phyloP scores from a whole-genome alignment of 2,113 vertebrate genomes.

The Solea solea region DNA sequence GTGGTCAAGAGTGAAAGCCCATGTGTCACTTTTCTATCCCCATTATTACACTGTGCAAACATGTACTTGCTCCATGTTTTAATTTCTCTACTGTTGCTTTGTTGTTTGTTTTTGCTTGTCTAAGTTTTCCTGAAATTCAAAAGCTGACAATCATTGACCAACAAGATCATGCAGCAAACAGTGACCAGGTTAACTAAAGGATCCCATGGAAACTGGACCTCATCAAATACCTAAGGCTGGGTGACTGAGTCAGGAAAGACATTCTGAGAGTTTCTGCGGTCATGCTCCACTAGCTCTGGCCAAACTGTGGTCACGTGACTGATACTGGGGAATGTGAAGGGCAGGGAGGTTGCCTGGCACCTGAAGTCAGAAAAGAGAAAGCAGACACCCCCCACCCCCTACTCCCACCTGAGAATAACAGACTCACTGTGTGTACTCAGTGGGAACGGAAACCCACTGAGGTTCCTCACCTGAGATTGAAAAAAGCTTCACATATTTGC shows the following conservation, averaged over 20 bases:
- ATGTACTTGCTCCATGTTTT: background rate
- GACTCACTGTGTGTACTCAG: constrained; percentile 49
- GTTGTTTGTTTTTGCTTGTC: background rate
- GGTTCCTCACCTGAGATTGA: constrained; percentile 15
- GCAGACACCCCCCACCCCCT: constrained; percentile 3
- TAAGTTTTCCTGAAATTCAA: background rate
- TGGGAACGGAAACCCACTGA: constrained; percentile 46
- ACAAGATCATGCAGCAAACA: background rate
- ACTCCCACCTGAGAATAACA: constrained; percentile 19
- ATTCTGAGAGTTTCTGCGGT: constrained; percentile 34
- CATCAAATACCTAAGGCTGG: constrained; percentile 30
- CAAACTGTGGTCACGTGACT: constrained; percentile 76
- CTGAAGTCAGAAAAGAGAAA: constrained; percentile 57
- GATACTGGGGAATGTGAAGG: constrained; percentile 78
- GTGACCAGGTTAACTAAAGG: background rate
- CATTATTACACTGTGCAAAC: too few relatives aligned
- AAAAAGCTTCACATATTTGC: constrained; percentile 4
- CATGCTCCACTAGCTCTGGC: constrained; percentile 49
- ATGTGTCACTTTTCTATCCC: too few relatives aligned
- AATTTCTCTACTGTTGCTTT: background rate
- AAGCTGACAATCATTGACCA: background rate
- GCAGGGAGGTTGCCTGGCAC: constrained; percentile 63
- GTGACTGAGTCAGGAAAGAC: background rate
- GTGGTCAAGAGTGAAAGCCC: too few relatives aligned
- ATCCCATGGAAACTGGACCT: constrained; percentile 20